Percentiles rank a stretch among this genome's conserved stretches.
Evolutionary conservation across 2,797 vertebrate genomes (phyloP).

Genomic region (Sebastes reedi): DNA sequence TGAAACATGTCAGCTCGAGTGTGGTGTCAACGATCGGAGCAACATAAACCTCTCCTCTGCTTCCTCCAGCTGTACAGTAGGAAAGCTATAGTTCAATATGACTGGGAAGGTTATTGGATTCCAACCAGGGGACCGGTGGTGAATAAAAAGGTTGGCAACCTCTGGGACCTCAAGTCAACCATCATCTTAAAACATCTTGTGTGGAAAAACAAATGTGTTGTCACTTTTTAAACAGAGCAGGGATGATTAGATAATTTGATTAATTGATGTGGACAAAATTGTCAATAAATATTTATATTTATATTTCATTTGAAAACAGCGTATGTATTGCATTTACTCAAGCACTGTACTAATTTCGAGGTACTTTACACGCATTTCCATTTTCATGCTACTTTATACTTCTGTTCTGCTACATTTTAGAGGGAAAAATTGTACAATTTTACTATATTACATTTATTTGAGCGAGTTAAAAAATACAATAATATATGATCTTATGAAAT

Average conservation of each 20-base stretch:
- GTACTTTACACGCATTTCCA: background rate
- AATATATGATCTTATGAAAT: background rate
- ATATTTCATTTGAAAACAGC: background rate
- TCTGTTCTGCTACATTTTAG: background rate
- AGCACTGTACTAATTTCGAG: background rate
- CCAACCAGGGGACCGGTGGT: background rate
- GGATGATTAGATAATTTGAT: background rate
- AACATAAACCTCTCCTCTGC: slow-evolving; percentile 30
- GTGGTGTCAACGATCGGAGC: slow-evolving; percentile 20
- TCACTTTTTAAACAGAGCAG: background rate
- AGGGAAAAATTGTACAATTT: background rate
- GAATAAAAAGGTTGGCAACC: slow-evolving; percentile 16
- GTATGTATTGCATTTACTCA: background rate
- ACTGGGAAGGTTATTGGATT: slow-evolving; percentile 20
- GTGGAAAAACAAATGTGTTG: background rate
- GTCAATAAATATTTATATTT: slow-evolving; percentile 5
- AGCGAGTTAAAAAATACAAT: background rate
- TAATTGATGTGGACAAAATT: slow-evolving; percentile 1
- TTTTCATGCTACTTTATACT: background rate
- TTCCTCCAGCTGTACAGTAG: slow-evolving; percentile 12
- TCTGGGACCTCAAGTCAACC: slow-evolving; percentile 1
- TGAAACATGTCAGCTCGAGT: slow-evolving; percentile 44
- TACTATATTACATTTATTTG: background rate
- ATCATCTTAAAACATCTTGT: background rate
- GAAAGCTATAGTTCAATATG: slow-evolving; percentile 22